Evolutionary conservation across 2,888 invertebrate species (phyloP).

Genomic region (Heliconius erato): DNA sequence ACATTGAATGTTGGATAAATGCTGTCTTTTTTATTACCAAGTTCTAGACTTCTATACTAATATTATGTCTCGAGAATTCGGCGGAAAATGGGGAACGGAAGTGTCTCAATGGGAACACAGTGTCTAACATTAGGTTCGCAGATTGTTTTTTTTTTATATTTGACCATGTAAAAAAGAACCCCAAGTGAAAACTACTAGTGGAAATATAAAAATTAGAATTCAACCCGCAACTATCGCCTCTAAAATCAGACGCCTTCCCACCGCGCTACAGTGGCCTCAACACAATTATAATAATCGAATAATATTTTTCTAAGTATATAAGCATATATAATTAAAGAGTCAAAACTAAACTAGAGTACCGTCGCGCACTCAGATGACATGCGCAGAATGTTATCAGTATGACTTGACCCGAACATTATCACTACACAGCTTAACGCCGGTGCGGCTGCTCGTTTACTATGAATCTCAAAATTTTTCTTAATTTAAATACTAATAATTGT

Average conservation of each 20-base stretch:
- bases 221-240: neutral
- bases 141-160: too few species aligned
- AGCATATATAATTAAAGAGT: slow-evolving; percentile 1
- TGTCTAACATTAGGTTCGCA: too few species aligned
- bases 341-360: slow-evolving; percentile 41
- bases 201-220: too few species aligned
- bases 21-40: too few species aligned
- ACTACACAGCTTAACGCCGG: slow-evolving; percentile 58
- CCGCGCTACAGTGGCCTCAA: neutral
- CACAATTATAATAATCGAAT: neutral
- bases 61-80: too few species aligned
- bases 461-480: slow-evolving; percentile 23
- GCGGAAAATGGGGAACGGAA: too few species aligned
- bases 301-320: slow-evolving; percentile 21
- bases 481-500: slow-evolving; percentile 6
- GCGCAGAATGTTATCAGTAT: slow-evolving; percentile 76
- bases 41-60: too few species aligned
- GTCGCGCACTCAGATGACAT: slow-evolving; percentile 57
- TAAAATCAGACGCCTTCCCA: neutral
- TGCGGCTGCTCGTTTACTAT: slow-evolving; percentile 49
- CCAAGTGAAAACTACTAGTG: too few species aligned
- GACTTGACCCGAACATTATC: slow-evolving; percentile 65
- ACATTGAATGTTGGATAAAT: too few species aligned
- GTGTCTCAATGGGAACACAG: too few species aligned
- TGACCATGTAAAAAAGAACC: too few species aligned